These are phyloP conservation scores for Ormyrus pomaceus DNA, from an alignment of 2,888 invertebrate genomes.

Conservation along the genomic window DNA sequence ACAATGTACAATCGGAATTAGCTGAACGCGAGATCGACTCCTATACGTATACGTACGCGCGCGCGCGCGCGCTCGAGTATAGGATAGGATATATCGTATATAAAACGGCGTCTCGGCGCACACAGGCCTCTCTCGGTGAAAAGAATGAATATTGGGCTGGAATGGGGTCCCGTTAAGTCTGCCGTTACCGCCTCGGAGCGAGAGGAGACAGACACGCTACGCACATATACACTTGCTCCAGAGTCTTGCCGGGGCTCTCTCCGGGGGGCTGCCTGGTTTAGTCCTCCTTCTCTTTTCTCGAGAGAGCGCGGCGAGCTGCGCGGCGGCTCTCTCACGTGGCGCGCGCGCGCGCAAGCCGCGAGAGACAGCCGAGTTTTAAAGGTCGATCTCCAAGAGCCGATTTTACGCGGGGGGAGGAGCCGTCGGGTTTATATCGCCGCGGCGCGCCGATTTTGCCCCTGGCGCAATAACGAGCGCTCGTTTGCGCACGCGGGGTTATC, in stretches of 20 bases:
- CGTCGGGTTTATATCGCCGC: background rate
- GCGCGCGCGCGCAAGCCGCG: background rate
- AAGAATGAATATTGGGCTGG: conserved; percentile 75
- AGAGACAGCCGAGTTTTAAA: too few species aligned
- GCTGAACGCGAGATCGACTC: background rate
- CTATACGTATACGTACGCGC: conserved; percentile 2
- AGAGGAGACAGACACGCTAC: conserved; percentile 38
- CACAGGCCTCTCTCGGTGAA: conserved; percentile 31
- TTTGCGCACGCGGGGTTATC: background rate
- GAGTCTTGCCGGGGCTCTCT: conserved; percentile 9
- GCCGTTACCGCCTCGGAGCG: conserved; percentile 74
- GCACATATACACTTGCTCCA: conserved; percentile 40
- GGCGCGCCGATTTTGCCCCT: conserved; percentile 7
- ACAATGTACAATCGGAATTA: too few species aligned
- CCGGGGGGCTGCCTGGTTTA: conserved; percentile 21
- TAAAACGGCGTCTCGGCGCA: too few species aligned
- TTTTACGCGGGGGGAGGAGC: background rate
- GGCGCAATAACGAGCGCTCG: background rate
- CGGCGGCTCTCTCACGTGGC: background rate
- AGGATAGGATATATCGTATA: too few species aligned
- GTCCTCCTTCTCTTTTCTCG: conserved; percentile 11
- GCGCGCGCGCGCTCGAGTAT: conserved; percentile 47
- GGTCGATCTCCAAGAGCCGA: too few species aligned
- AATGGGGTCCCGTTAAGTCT: conserved; percentile 74
- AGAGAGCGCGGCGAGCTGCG: too few species aligned